Evolutionary conservation across 1,140 invertebrate genomes (phyloP), one percentile per base, ranked within the genome.

Genomic region (Steinernema khuongi): DNA sequence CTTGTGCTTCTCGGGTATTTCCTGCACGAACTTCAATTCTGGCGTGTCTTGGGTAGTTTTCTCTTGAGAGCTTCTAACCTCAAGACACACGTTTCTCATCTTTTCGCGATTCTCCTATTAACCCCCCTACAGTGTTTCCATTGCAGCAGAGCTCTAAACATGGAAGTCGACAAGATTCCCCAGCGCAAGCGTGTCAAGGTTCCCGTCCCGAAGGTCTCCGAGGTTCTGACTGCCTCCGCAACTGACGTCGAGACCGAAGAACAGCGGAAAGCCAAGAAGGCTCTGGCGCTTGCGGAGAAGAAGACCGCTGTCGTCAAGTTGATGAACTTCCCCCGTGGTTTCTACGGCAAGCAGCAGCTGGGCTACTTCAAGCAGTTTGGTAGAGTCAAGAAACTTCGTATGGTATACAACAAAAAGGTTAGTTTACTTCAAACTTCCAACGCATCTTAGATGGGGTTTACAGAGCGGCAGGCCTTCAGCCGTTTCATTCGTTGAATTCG

Each of bases 361-460:
- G 67, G 66, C 0, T 77, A 72, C 66, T 77, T 77, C 31, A 43
- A 30, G 22, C 76, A 77, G 67, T 77, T 77, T 41, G 76, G 76
- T 36, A 41, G 60, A 26, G 76, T 77, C 1, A 31, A 72, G 7
- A 19, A 73, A 32, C 60, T 75, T 18, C 74, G 76, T 26, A 67
- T 77, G 28, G 69, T 74, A 17, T 43, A 74, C 44, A 76, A 60
- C 67, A 50, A 32, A 31, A 77, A 77, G 33, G 76, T 77, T 31
- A 11, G 31, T 73, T 29, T 73, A 22, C 19, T 18, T n/a, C 26
- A 0, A n/a, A 22, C 4, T 73, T 22, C 28, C 26, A 22, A 17
- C 1, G 1, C 0, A 1, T 32, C 18, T 43, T 78, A 66, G 43
- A 33, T 22, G 19, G 36, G 26, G 33, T 76, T 31, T 77, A 30